A percentile compares a stretch with the other conserved stretches of the same genome.
Evolutionary conservation across 2,113 vertebrate genomes (phyloP).

Genomic region (Garra rufa): DNA sequence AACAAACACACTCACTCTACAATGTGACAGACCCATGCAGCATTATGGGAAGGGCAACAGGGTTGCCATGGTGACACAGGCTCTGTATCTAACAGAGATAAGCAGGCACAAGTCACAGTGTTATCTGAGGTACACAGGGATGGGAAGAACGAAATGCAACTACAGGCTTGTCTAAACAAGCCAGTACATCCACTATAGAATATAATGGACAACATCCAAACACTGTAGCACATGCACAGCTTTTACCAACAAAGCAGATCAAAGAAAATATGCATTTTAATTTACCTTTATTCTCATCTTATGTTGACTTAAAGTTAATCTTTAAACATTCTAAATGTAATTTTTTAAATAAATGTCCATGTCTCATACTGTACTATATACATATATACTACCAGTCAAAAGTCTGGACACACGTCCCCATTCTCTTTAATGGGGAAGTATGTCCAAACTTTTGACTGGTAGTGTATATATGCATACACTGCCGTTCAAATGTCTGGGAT

Average conservation of each 20-base stretch:
- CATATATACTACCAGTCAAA: no score
- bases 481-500: no score
- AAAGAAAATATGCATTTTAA: neutral
- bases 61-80: constrained; percentile 41
- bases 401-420: no score
- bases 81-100: constrained; percentile 30
- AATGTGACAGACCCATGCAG: constrained; percentile 5
- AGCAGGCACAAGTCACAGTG: constrained; percentile 20
- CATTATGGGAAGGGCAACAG: constrained; percentile 11
- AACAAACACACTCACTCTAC: neutral
- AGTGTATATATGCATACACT: no score
- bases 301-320: neutral
- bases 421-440: no score
- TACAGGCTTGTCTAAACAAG: neutral
- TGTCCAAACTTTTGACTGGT: no score
- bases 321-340: neutral
- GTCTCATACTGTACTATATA: neutral
- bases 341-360: neutral
- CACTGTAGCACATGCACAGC: neutral
- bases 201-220: neutral
- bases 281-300: neutral
- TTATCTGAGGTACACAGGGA: constrained; percentile 17
- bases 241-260: neutral
- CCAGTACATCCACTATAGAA: neutral
- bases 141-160: neutral